Evolutionary conservation across 2,797 vertebrate genomes (phyloP), one percentile per base, ranked within the genome.

Genomic region (Paratrypauchen microcephalus): DNA sequence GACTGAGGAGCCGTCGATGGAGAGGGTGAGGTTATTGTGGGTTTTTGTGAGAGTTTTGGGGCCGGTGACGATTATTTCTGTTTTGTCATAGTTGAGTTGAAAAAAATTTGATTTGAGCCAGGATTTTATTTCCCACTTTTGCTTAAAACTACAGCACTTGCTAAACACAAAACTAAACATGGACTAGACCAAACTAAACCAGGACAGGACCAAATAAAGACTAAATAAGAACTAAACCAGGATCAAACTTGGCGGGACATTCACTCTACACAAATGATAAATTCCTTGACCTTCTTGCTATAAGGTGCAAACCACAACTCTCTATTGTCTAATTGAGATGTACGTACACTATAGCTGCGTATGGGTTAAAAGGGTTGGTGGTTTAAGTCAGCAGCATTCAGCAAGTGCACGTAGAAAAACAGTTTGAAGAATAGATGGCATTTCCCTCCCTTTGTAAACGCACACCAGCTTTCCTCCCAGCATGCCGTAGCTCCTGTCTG

Each of bases 401-500:
- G 47, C 24, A 65, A 65, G 15, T 30, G 18, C 63, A 30, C 63
- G 52, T 52, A 41, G 66, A 58, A 47, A 68, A 59, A 39, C 65
- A 36, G 28, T 67, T 57, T 57, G 23, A 54, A 54, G 54, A 57
- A 67, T 67, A 55, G 65, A 41, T 36, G 65, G 54, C 54, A 67
- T 55, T 54, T 67, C 65, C 54, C 13, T 36, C 36, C 18, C 52
- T 55, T 67, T 67, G 54, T 56, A 36, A 67, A 36, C 21, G 19
- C 47, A 30, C 63, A 12, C 63, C 63, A 65, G 63, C 45, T 65
- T 65, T 65, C 62, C 62, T 64, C 63, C 47, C 63, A 65, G 63
- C 63, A 65, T 65, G 63, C 63, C 5, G 15, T 47, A 28, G 24
- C 63, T 65, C 47, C 23, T 65, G 63, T 65, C 63, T 56, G 65